Evolutionary conservation across 1,140 invertebrate species (phyloP), one percentile per base, ranked within the genome.

Genomic region (Drosophila mauritiana): DNA sequence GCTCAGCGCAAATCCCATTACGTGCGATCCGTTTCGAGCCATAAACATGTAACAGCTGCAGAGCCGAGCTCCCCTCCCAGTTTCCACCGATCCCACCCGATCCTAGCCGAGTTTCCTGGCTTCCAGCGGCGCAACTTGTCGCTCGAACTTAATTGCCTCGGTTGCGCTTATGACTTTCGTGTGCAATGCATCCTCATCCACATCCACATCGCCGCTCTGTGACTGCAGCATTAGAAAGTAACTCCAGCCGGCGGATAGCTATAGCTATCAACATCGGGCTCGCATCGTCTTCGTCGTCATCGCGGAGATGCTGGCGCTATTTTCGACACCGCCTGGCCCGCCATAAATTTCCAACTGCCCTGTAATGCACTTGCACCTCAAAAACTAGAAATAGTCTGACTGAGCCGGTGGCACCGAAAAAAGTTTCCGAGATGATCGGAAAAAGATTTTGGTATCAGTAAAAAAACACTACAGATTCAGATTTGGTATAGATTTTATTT

Each of bases 141-240:
- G 84, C 84, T 89, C 80, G 77, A 84, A 84, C 84, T 89, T 89
- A 89, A 89, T 89, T 89, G 84, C 84, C 80, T 84, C 73, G 77
- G 73, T 64, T 89, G 85, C 84, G 84, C 84, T 89, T 89, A 89
- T 89, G 84, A 89, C 84, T 89, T 80, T 89, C 84, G 84, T 89
- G 84, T 80, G 84, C 84, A 89, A 80, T 89, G 81, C 84, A 89
- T 80, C 80, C 80, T 76, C 74, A 68, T 63, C 58, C 64, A 40
- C 61, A 54, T 67, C 59, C 57, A 42, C 74, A 57, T 61, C 46
- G 39, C 22, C 73, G 36, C 42, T 45, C 53, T 53, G 55, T 78
- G 42, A 45, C 31, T 61, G 58, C 77, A 77, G 75, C 86, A 89
- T 89, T 89, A 89, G 84, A 89, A 89, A 89, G 84, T 89, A 84